phyloP scores from a whole-genome alignment of 2,888 invertebrate species.

The Drosophila quinaria region DNA sequence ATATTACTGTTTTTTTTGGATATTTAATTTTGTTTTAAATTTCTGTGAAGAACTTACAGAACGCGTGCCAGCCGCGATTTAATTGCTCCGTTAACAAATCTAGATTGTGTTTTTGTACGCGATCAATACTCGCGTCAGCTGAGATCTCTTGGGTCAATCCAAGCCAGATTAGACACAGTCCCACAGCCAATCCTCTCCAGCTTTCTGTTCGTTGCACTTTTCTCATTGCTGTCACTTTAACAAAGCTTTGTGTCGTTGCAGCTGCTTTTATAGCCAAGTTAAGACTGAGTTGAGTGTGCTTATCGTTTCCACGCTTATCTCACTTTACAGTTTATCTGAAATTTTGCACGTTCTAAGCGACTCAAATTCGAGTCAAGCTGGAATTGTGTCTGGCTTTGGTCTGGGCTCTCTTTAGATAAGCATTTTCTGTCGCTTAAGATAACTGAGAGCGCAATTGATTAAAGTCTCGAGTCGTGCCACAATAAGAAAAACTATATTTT shows the following conservation, averaged over 20 bases:
- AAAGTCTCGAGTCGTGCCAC: constrained; percentile 47
- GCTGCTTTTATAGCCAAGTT: constrained; percentile 62
- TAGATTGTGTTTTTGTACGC: constrained; percentile 72
- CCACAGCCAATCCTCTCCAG: constrained; percentile 19
- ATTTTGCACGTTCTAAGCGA: constrained; percentile 41
- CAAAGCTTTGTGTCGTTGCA: constrained; percentile 6
- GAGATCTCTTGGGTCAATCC: background rate
- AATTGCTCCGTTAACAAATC: constrained; percentile 71
- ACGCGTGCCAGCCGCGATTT: constrained; percentile 74
- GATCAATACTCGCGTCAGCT: constrained; percentile 47
- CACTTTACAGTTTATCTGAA: constrained; percentile 17
- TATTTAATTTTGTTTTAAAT: too few relatives aligned
- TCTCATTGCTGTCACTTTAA: constrained; percentile 31
- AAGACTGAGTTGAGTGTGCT: constrained; percentile 18
- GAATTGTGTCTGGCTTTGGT: constrained; percentile 38
- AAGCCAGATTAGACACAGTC: background rate
- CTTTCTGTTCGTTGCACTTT: background rate
- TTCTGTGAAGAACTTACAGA: constrained; percentile 68
- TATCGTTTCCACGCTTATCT: constrained; percentile 35
- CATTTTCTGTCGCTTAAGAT: constrained; percentile 25
- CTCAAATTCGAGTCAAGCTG: constrained; percentile 33
- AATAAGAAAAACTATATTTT: constrained; percentile 34
- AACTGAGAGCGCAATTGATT: constrained; percentile 46
- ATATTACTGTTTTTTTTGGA: too few relatives aligned
- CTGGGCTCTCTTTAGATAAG: constrained; percentile 38